A percentile compares a stretch with the other conserved stretches of the same genome.
Conservation (phyloP, 2,888 invertebrate species). For the Linyphia triangularis region DNA sequence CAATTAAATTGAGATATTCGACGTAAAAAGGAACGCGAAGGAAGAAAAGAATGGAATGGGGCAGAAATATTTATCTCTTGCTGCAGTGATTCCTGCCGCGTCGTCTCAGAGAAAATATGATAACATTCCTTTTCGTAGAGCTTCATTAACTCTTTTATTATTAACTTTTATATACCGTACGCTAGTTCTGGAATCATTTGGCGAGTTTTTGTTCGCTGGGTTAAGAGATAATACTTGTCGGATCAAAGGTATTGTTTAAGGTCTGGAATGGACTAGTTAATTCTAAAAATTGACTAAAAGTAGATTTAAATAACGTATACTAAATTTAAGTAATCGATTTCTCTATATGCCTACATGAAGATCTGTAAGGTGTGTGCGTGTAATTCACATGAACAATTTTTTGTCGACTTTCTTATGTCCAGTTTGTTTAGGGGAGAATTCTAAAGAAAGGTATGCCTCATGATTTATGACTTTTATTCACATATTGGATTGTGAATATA, state of each 20-base stretch:
- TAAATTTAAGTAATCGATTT: too few species aligned
- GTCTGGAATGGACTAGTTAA: background rate
- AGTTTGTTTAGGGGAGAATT: too few species aligned
- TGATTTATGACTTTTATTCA: too few species aligned
- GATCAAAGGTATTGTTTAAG: background rate
- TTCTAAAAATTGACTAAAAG: too few species aligned
- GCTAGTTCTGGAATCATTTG: background rate
- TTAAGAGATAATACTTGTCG: background rate
- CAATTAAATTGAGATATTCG: conserved; percentile 72
- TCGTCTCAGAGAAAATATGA: conserved; percentile 45
- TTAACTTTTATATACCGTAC: conserved; percentile 36
- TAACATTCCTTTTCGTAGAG: conserved; percentile 49
- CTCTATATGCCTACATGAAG: too few species aligned
- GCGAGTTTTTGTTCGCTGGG: background rate
- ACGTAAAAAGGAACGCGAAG: conserved; percentile 60
- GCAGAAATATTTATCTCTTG: conserved; percentile 56
- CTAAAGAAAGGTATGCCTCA: too few species aligned
- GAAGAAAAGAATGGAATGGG: conserved; percentile 20
- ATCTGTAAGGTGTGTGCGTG: too few species aligned
- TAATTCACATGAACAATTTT: too few species aligned
- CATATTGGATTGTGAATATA: too few species aligned
- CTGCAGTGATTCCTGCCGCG: conserved; percentile 51
- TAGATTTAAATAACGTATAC: too few species aligned
- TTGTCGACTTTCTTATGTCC: too few species aligned
- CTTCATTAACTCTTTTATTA: conserved; percentile 64